These are phyloP conservation scores for Drosophila neonasuta DNA, from an alignment of 2,888 invertebrate species.

Conservation along the genomic window DNA sequence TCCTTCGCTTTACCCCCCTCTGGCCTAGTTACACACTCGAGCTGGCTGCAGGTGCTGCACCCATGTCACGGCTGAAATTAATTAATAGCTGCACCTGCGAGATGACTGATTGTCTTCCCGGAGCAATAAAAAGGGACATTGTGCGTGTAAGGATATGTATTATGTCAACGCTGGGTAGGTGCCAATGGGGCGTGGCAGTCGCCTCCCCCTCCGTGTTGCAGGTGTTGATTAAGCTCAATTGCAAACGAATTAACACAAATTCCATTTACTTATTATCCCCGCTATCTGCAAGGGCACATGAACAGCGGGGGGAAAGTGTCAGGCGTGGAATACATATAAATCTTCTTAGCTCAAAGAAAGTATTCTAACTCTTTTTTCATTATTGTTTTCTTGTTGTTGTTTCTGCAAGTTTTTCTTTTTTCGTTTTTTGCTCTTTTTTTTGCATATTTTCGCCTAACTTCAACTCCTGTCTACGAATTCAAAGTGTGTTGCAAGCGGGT, in stretches of 20 bases:
- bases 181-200: constrained; percentile 37
- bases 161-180: constrained; percentile 31
- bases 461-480: constrained; percentile 3
- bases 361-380: constrained; percentile 65
- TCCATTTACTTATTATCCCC: constrained; percentile 8
- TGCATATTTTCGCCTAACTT: constrained; percentile 40
- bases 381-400: constrained; percentile 39
- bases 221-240: constrained; percentile 57
- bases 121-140: constrained; percentile 48
- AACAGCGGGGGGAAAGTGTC: neutral
- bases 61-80: constrained; percentile 31
- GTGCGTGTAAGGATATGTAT: constrained; percentile 27
- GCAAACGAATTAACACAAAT: constrained; percentile 39
- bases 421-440: constrained; percentile 29
- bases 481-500: constrained; percentile 4
- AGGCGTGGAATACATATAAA: constrained; percentile 40
- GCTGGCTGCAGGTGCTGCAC: constrained; percentile 22
- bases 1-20: neutral
- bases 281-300: neutral
- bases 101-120: constrained; percentile 62
- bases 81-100: constrained; percentile 58
- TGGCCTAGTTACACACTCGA: neutral
- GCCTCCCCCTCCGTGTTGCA: constrained; percentile 2
- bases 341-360: constrained; percentile 46
- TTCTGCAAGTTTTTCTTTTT: constrained; percentile 18